phyloP scores from a whole-genome alignment of 2,888 invertebrate genomes.

The Gryllus longicercus region DNA sequence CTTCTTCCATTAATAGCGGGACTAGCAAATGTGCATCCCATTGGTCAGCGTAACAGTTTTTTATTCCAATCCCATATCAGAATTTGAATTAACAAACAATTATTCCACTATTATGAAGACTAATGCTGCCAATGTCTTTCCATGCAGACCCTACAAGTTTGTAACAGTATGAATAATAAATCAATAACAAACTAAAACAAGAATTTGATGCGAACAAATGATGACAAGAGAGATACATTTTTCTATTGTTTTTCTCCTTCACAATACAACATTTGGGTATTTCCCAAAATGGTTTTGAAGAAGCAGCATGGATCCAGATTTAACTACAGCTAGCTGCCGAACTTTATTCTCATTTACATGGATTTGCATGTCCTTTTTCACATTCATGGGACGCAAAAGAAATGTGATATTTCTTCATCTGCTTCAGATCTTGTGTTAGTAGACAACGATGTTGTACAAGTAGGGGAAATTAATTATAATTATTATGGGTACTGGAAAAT shows the following conservation, averaged over 20 bases:
- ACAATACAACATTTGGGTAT: background rate
- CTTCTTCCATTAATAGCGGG: too few relatives aligned
- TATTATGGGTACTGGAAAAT: constrained; percentile 24
- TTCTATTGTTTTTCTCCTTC: background rate
- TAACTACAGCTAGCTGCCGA: constrained; percentile 24
- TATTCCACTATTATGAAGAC: too few relatives aligned
- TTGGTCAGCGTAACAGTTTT: too few relatives aligned
- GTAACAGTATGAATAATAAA: background rate
- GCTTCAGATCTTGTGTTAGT: constrained; percentile 19
- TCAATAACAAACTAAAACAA: background rate
- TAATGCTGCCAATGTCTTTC: background rate
- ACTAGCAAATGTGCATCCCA: too few relatives aligned
- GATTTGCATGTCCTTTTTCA: background rate
- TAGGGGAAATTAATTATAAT: constrained; percentile 22
- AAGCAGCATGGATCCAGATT: constrained; percentile 21
- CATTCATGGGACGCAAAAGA: background rate
- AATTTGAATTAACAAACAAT: too few relatives aligned
- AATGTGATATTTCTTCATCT: background rate
- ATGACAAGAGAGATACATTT: background rate
- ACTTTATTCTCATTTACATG: background rate
- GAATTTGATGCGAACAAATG: background rate
- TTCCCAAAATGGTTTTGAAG: background rate
- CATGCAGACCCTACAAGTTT: background rate
- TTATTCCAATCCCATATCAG: too few relatives aligned
- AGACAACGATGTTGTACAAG: constrained; percentile 22